phyloP scores from a whole-genome alignment of 2,888 invertebrate genomes.

The Agrotis exclamationis region DNA sequence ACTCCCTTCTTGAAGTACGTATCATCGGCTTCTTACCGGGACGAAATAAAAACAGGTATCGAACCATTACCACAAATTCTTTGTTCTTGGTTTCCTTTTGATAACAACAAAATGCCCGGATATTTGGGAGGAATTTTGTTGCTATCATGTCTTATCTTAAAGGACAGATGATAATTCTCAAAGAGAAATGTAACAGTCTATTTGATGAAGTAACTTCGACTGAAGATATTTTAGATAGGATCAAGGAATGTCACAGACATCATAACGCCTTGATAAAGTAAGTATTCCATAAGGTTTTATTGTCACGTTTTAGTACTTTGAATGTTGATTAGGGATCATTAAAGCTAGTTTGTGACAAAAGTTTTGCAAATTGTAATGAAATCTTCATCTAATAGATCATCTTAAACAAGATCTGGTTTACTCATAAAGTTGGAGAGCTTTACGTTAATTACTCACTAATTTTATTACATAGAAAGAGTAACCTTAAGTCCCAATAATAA shows the following conservation, averaged over 20 bases:
- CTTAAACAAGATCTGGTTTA: not conserved
- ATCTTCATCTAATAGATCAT: slow-evolving; percentile 9
- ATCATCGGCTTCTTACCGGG: slow-evolving; percentile 68
- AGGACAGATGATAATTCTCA: slow-evolving; percentile 78
- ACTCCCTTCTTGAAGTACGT: slow-evolving; percentile 75
- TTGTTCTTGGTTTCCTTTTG: slow-evolving; percentile 82
- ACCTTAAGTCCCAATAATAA: no score
- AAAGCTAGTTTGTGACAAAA: slow-evolving; percentile 6
- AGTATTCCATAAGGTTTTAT: slow-evolving; percentile 58
- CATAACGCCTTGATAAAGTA: slow-evolving; percentile 78
- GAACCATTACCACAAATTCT: slow-evolving; percentile 79
- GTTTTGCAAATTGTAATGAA: slow-evolving; percentile 23
- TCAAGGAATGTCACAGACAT: slow-evolving; percentile 80
- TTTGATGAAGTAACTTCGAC: slow-evolving; percentile 65
- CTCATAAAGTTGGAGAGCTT: not conserved
- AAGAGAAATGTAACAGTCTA: slow-evolving; percentile 71
- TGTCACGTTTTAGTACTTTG: slow-evolving; percentile 4
- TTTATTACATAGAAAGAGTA: not conserved
- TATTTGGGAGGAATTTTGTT: slow-evolving; percentile 72
- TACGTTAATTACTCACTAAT: not conserved
- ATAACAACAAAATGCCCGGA: slow-evolving; percentile 77
- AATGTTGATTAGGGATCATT: slow-evolving; percentile 14
- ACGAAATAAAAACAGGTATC: slow-evolving; percentile 69
- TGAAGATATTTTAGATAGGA: slow-evolving; percentile 65
- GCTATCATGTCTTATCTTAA: slow-evolving; percentile 80